phyloP scores from a whole-genome alignment of 2,113 vertebrate species.

The Leptobrachium ailaonicum region DNA sequence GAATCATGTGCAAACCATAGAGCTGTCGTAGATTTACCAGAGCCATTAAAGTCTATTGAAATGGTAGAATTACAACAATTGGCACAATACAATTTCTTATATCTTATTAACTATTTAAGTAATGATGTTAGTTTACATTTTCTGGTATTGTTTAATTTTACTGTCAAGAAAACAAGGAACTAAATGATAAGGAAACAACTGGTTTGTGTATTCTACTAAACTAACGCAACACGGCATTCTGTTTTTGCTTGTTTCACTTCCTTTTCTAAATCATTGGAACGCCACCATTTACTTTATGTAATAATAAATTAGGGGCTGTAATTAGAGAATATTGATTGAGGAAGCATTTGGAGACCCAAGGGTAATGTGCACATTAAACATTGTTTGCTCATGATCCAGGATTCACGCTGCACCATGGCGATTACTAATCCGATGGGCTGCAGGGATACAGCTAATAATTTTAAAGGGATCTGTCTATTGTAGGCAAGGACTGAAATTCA shows the following conservation, averaged over 20 bases:
- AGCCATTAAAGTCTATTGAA: too few relatives aligned
- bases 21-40: too few relatives aligned
- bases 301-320: constrained; percentile 22
- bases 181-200: constrained; percentile 45
- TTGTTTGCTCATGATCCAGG: constrained; percentile 7
- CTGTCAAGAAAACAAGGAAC: constrained; percentile 34
- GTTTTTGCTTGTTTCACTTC: constrained; percentile 4
- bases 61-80: too few relatives aligned
- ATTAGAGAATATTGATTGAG: constrained; percentile 44
- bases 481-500: neutral
- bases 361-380: constrained; percentile 10
- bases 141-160: neutral
- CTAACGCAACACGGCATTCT: constrained; percentile 27
- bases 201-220: constrained; percentile 32
- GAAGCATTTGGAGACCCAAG: constrained; percentile 26
- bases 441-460: constrained; percentile 2
- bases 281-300: constrained; percentile 28
- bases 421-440: neutral
- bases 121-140: neutral
- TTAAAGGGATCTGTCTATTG: constrained; percentile 24
- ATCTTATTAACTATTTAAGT: too few relatives aligned
- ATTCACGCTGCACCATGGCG: neutral
- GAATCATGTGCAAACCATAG: too few relatives aligned
- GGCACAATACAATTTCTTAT: too few relatives aligned
- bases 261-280: neutral